Evolutionary conservation across 2,113 vertebrate genomes (phyloP), one percentile per base, ranked within the genome.

Genomic region (Pangasianodon gigas): DNA sequence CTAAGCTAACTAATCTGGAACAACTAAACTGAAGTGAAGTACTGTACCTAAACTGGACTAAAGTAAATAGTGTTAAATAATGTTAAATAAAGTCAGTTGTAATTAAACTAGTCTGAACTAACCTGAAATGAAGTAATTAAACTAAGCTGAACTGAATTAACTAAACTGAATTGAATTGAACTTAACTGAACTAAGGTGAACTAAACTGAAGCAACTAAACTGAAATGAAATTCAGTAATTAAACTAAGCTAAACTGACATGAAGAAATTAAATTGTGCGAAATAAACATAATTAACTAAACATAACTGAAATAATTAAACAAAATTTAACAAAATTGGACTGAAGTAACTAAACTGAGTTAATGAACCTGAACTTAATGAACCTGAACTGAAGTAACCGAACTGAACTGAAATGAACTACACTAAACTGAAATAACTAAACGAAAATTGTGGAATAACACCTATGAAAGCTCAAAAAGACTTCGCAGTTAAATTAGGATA

Each of bases 401-500:
- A 46, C 74, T 77, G 10, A 77, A 44, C 1, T 51, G 0, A 79
- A 79, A 79, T 51, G 11, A 51, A 29, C 5, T 14, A 48, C 77
- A 80, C 11, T n/a, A 18, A 80, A 13, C 77, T 77, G 10, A 80
- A 79, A 14, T 21, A 29, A 51, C 9, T 44, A 75, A 77, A 77
- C 74, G 46, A n/a, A 48, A 54, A 32, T 19, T 48, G 16, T 32
- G 6, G 37, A 37, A 82, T 67, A 26, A 24, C 51, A 54, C 37
- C 58, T 48, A 60, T 46, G 4, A 71, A 24, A 82, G 65, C 48
- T 86, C 6, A 86, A 52, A 29, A 62, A n/a, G 3, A 54, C 85
- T 92, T 13, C 67, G 75, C 84, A 32, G 41, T 65, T 44, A 48
- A 26, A 58, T 87, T 95, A 97, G 97, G 98, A 97, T 99, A 99